Conservation (phyloP, 2,797 vertebrate species). For the Onychomys arenicola region DNA sequence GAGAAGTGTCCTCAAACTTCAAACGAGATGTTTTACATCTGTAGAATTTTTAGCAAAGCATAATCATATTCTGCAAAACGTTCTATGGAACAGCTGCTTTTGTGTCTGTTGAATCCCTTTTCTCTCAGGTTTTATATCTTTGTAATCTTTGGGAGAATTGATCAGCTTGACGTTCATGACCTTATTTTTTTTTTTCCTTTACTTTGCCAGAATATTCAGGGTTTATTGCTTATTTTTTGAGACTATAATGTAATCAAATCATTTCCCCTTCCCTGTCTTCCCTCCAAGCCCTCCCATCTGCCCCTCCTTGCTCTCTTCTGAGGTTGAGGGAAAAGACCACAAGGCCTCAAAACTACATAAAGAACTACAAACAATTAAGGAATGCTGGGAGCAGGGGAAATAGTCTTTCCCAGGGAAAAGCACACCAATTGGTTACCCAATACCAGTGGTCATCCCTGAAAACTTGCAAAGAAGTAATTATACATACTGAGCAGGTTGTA, state of each 20-base stretch:
- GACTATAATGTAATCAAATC: not conserved
- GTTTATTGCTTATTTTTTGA: not conserved
- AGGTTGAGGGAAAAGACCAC: not conserved
- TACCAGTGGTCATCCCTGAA: not conserved
- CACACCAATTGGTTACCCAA: not conserved
- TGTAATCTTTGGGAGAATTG: not conserved
- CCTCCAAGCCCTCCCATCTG: not conserved
- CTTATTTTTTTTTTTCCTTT: not conserved
- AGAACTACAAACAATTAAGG: not conserved
- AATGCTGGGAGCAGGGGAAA: not conserved
- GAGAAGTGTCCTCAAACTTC: not conserved
- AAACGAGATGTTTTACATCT: not conserved
- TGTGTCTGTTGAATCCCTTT: not conserved
- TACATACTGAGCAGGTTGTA: not conserved
- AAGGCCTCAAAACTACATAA: not conserved
- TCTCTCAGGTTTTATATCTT: conserved; percentile 28
- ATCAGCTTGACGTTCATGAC: not conserved
- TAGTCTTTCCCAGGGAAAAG: not conserved
- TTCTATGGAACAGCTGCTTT: not conserved
- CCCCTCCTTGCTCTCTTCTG: not conserved
- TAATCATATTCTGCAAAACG: not conserved
- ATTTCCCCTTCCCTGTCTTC: not conserved
- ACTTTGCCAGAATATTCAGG: not conserved
- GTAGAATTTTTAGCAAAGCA: not conserved
- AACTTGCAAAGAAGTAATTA: not conserved